These are phyloP conservation scores for Sylvietta virens DNA, from an alignment of 2,113 vertebrate species.

Conservation along the genomic window DNA sequence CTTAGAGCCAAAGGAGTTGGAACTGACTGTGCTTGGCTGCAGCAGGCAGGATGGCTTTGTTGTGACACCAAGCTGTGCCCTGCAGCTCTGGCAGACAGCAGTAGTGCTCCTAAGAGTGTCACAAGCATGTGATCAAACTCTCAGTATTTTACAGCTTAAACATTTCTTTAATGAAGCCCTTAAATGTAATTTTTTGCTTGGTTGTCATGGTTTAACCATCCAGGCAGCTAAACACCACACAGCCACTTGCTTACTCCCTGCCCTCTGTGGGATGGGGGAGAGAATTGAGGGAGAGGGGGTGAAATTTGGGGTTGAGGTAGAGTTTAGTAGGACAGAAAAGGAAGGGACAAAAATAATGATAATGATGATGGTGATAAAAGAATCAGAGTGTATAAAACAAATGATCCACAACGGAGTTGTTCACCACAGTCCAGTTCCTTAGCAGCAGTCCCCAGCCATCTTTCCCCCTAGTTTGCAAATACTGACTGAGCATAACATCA, in stretches of 20 bases:
- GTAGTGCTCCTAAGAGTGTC: neutral
- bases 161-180: neutral
- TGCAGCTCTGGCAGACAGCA: neutral
- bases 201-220: neutral
- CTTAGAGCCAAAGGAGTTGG: neutral
- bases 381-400: neutral
- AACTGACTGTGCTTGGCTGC: neutral
- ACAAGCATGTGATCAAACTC: neutral
- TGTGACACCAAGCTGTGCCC: neutral
- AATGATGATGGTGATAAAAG: neutral
- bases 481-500: neutral
- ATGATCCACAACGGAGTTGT: neutral
- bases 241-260: neutral
- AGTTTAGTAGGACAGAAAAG: neutral
- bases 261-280: fast-evolving
- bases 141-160: neutral
- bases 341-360: neutral
- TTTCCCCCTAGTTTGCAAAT: neutral
- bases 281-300: fast-evolving
- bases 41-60: neutral
- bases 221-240: neutral
- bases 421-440: neutral
- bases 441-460: neutral
- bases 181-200: neutral
- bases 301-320: neutral